Conservation (phyloP, 2,113 vertebrate species). For the Columba janthina region DNA sequence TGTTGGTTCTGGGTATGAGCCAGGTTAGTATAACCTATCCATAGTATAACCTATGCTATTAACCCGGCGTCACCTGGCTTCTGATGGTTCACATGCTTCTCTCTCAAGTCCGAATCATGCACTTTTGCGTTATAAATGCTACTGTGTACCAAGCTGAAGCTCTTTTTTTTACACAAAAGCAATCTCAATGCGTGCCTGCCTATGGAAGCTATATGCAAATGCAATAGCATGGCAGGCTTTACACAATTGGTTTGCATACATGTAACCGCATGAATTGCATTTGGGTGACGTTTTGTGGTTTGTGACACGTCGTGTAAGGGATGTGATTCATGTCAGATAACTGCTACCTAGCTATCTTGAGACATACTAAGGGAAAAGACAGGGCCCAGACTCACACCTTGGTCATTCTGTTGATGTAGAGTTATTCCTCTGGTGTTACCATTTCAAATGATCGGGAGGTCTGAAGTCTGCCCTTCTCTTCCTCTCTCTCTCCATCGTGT, state of each 20-base stretch:
- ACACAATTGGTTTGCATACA: neutral
- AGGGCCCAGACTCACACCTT: neutral
- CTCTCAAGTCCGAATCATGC: neutral
- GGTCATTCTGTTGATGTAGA: neutral
- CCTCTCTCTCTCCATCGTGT: neutral
- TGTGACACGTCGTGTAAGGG: neutral
- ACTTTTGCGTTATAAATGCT: too few relatives aligned
- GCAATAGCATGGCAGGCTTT: neutral
- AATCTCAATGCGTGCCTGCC: neutral
- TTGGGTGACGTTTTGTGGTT: neutral
- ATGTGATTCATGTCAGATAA: neutral
- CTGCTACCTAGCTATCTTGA: neutral
- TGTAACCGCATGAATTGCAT: neutral
- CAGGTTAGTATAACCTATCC: too few relatives aligned
- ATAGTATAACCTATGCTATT: neutral
- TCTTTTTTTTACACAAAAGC: neutral
- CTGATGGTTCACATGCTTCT: neutral
- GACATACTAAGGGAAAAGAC: neutral
- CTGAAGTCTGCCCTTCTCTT: neutral
- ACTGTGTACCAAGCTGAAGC: neutral
- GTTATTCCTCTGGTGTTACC: neutral
- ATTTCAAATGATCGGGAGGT: neutral
- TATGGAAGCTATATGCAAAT: rapidly evolving
- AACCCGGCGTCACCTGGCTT: neutral
- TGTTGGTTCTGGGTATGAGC: neutral